Evolutionary conservation across 2,113 vertebrate genomes (phyloP), one percentile per base, ranked within the genome.

Genomic region (Pristiophorus japonicus): DNA sequence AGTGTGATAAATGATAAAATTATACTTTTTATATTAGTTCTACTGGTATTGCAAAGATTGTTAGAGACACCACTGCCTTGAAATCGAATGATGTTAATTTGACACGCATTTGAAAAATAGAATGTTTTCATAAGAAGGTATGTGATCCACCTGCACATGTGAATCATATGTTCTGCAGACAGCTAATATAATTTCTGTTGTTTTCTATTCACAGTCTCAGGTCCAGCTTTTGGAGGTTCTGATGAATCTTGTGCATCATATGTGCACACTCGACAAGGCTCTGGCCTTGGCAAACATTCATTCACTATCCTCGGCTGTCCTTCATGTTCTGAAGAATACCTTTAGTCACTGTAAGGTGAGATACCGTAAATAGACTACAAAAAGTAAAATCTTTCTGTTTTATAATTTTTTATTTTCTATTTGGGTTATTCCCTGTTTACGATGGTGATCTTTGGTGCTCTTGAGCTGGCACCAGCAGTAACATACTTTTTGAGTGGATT

Each of bases 341-440:
- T 99, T 99, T 96, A 97, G 97, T 42, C 98, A 99, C 96, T 99
- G 99, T 97, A 99, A 98, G 98, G 99, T 99, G 78, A 24, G 95
- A 24, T 38, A 65, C 14, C 8, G 27, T 3, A 94, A 30, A 51
- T 87, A 3, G 7, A 55, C 51, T 88, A 10, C 45, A 87, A 22
- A 47, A 94, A 66, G 51, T 51, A 51, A 51, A 51, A 88, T 2
- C 18, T 88, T 27, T 38, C 8, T 88, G 85, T 55, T 85, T 85
- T 24, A 24, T 27, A 87, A 22, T 94, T 2, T 67, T 47, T 67
- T 14, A 24, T 11, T 67, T 66, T 67, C 65, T 47, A 24, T 94
- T 94, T 42, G 8, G 42, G 27, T 92, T 51, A 92, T 91, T 34
- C 7, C 55, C 14, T 3, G 20, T 63, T 38, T 65, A 63, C 30